Conservation (phyloP, 2,797 vertebrate genomes). For the Lepus townsendii region DNA sequence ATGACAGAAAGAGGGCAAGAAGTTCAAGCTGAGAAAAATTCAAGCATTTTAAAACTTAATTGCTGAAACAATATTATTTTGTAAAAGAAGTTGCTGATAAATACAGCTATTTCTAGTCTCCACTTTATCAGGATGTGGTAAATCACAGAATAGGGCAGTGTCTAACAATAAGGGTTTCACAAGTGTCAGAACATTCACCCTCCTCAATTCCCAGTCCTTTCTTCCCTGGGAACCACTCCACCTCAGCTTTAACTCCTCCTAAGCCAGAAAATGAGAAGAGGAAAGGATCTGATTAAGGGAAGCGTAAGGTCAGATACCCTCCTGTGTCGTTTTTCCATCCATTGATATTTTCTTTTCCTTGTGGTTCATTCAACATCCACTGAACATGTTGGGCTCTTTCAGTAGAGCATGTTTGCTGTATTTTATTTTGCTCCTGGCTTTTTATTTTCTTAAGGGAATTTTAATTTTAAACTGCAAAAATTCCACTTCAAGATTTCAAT, state of each 20-base stretch:
- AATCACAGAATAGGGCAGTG: neutral
- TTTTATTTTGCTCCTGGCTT: neutral
- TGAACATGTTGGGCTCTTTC: neutral
- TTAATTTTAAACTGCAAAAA: constrained; percentile 16
- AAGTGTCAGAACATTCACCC: neutral
- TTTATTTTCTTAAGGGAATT: neutral
- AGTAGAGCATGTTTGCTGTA: neutral
- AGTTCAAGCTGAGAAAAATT: constrained; percentile 32
- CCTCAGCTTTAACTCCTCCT: neutral
- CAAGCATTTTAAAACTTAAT: constrained; percentile 63
- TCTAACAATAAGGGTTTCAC: neutral
- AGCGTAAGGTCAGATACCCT: neutral
- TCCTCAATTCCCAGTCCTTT: neutral
- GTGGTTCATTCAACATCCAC: neutral
- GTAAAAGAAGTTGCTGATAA: constrained; percentile 32
- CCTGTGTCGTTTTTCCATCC: neutral
- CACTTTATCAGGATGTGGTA: neutral
- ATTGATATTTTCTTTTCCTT: neutral
- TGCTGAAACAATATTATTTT: constrained; percentile 63
- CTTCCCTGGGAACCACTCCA: accelerated
- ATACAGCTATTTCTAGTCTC: neutral
- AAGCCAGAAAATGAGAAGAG: neutral
- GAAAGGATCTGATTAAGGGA: neutral
- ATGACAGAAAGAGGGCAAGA: neutral
- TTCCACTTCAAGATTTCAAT: neutral